Percentiles rank a stretch among this genome's conserved stretches.
Evolutionary conservation across 1,140 invertebrate genomes (phyloP).

Genomic region (Bradysia coprophila): DNA sequence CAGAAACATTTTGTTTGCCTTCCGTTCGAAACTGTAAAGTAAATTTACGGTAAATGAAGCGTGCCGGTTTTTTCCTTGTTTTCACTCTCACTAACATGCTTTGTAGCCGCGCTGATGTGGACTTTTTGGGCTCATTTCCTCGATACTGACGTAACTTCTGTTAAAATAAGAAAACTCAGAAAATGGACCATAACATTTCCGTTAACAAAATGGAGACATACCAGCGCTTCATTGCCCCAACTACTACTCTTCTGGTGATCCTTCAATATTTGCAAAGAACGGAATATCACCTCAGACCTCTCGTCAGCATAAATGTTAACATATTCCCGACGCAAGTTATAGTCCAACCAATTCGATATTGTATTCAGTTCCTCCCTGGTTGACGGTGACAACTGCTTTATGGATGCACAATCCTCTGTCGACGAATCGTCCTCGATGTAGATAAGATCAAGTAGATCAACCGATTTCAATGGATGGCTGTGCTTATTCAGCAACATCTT

Average conservation of each 20-base stretch:
- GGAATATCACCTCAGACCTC: constrained; percentile 52
- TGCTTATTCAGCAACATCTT: constrained; percentile 68
- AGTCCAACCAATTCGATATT: constrained; percentile 70
- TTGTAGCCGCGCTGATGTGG: constrained; percentile 19
- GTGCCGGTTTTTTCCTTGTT: constrained; percentile 1
- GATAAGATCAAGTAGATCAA: constrained; percentile 69
- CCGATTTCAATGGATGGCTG: constrained; percentile 69
- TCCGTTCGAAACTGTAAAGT: constrained; percentile 51
- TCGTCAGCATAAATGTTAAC: constrained; percentile 63
- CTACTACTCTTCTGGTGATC: constrained; percentile 65
- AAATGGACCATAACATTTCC: background rate
- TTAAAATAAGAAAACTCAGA: background rate
- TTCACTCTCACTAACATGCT: constrained; percentile 13
- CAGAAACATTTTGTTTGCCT: constrained; percentile 69
- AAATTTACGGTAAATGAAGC: too few relatives aligned
- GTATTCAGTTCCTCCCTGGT: constrained; percentile 44
- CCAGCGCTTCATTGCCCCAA: constrained; percentile 34
- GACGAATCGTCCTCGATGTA: constrained; percentile 61
- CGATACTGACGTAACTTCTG: constrained; percentile 14
- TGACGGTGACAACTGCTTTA: constrained; percentile 18
- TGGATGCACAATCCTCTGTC: constrained; percentile 26
- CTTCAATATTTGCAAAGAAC: constrained; percentile 55
- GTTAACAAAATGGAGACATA: constrained; percentile 8
- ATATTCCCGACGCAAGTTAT: constrained; percentile 58
- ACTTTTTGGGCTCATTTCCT: constrained; percentile 18